Evolutionary conservation across 2,888 invertebrate species (phyloP).

Genomic region (Andricus curvator): DNA sequence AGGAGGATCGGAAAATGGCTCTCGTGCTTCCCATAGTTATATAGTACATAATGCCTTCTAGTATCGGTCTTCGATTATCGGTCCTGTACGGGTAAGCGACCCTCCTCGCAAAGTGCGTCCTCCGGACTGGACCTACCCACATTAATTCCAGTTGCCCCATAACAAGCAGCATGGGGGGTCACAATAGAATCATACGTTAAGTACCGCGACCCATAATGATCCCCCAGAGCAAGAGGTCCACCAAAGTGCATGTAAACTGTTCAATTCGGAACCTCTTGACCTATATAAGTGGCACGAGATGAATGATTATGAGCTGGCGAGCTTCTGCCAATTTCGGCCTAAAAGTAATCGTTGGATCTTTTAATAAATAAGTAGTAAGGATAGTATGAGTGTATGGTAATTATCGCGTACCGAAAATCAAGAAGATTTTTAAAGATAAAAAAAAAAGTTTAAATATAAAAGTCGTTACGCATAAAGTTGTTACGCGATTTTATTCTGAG

Average conservation of each 20-base stretch:
- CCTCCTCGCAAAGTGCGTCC: conserved; percentile 35
- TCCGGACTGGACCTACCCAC: background rate
- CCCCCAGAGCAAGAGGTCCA: conserved; percentile 20
- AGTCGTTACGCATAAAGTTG: too few species aligned
- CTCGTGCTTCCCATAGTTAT: conserved; percentile 45
- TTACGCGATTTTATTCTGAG: too few species aligned
- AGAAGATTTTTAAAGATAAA: too few species aligned
- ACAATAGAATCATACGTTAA: conserved; percentile 26
- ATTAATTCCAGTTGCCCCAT: conserved; percentile 32
- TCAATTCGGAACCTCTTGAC: conserved; percentile 16
- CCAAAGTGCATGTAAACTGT: conserved; percentile 19
- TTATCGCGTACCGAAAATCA: too few species aligned
- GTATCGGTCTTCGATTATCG: conserved; percentile 56
- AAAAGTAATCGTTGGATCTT: background rate
- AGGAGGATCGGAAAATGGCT: conserved; percentile 53
- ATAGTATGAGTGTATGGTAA: too few species aligned
- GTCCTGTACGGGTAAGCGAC: conserved; percentile 11
- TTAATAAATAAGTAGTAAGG: background rate
- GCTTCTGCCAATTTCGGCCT: background rate
- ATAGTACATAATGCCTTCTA: conserved; percentile 50
- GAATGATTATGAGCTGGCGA: background rate
- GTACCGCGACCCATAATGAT: conserved; percentile 26
- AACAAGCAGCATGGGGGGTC: conserved; percentile 20
- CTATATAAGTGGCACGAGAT: conserved; percentile 7
- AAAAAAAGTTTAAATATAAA: too few species aligned